Evolutionary conservation across 2,113 vertebrate species (phyloP), one percentile per base, ranked within the genome.

Genomic region (Rhineura floridana): DNA sequence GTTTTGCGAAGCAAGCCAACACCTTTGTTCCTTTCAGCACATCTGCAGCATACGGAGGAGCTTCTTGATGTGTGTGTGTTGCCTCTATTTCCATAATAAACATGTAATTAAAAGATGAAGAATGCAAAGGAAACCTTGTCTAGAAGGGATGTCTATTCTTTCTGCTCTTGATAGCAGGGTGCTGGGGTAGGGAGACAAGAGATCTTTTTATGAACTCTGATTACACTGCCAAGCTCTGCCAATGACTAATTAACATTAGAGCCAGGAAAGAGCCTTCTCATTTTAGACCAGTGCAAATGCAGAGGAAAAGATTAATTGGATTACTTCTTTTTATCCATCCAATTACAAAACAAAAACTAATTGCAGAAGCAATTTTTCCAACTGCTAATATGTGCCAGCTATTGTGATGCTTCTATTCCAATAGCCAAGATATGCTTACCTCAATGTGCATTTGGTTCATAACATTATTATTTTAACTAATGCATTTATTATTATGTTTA

Each of bases 141-240:
- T 48, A 52, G 25, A 83, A 48, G 12, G 70, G 52, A 55, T 1
- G 36, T 48, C 88, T 91, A 87, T 59, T 85, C 88, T 88, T 80
- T 52, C 81, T 87, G 84, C 85, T 55, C 12, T 21, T 82, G 83
- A 92, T 88, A 63, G 23, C 11, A 15, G 2, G 2, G 78, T 3
- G 9, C n/a, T n/a, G 36, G n/a, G 10, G 19, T 5, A n/a, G n/a
- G n/a, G 48, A 50, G 6, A 44, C 30, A 48, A 62, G 11, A 48
- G 21, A 95, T 93, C 90, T 91, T 73, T 91, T 95, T 91, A 93
- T 89, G 91, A 92, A 84, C 48, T 77, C 80, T 94, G 92, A 94
- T 94, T 94, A 88, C 79, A 55, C 83, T 86, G 50, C 93, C 88
- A 92, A 89, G 92, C 88, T 91, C 81, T 25, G 23, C 87, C 25